Percentiles rank a stretch among this genome's conserved stretches.
These are phyloP conservation scores for Allobates femoralis DNA, from an alignment of 2,797 vertebrate species.

Conservation along the genomic window DNA sequence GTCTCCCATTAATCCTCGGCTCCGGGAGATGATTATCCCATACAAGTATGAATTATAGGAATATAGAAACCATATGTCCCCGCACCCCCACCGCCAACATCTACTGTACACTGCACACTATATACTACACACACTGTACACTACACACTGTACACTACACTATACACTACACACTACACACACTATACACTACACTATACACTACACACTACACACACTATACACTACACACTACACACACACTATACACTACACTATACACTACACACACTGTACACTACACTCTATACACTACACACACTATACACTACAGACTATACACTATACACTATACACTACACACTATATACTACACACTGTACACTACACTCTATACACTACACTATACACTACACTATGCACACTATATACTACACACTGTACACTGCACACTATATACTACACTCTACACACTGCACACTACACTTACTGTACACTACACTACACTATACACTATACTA, in stretches of 20 bases:
- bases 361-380: background rate
- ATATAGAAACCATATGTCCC: slow-evolving; percentile 58
- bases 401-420: background rate
- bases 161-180: background rate
- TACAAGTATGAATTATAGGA: slow-evolving; percentile 55
- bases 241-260: background rate
- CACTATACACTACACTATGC: background rate
- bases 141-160: background rate
- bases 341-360: background rate
- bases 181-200: background rate
- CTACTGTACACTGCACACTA: slow-evolving; percentile 28
- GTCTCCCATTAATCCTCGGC: slow-evolving; percentile 54
- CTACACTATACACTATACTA: no score
- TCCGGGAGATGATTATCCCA: slow-evolving; percentile 51
- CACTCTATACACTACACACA: background rate
- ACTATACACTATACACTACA: background rate
- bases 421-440: no score
- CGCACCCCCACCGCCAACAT: background rate
- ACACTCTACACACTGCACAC: no score
- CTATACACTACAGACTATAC: background rate
- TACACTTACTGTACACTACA: no score
- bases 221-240: background rate
- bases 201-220: no score
- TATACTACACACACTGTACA: slow-evolving; percentile 20
- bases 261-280: background rate